Evolutionary conservation across 2,113 vertebrate species (phyloP), one percentile per base, ranked within the genome.

Genomic region (Percopsis transmontana): DNA sequence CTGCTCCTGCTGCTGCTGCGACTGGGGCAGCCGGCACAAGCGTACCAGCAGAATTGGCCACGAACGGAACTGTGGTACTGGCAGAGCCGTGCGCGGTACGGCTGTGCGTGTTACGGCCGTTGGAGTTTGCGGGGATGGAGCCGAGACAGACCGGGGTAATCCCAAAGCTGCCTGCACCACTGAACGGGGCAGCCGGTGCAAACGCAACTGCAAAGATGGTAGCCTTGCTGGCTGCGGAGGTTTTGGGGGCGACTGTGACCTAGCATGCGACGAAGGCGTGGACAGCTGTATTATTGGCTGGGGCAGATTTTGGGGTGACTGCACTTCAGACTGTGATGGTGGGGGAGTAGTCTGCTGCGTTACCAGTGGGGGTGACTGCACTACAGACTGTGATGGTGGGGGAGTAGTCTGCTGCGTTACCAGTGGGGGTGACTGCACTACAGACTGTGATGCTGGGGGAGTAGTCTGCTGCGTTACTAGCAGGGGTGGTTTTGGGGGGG

Each of bases 111-210:
- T 56, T 18, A 0, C 21, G 23, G 57, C 18, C 39, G 48, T 60
- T 15, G 21, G 51, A 11, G 56, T 16, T 6, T 42, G 69, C 9
- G 24, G 60, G 56, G 51, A 24, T 33, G 77, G 54, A 5, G 58
- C 45, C 2, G 68, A 45, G 2, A 39, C 2, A 52, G 1, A n/a
- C 54, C 61, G 58, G 44, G 65, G 42, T 18, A 39, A 70, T 58
- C 38, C 21, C 42, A 66, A 44, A 1, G 44, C 54, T 2, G 82
- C 76, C 20, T 66, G 79, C 24, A 79, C 74, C 63, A 79, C 27
- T 42, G 74, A 71, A 44, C 18, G 38, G 1, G 90, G 83, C 47
- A 89, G 85, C 24, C 84, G 79, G 21, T 80, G 79, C 76, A 88
- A 72, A 51, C 65, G 61, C 50, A 91, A 82, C 50, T 57, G 50